Conservation (phyloP, 1,140 invertebrate genomes). For the Bombus waltoni region DNA sequence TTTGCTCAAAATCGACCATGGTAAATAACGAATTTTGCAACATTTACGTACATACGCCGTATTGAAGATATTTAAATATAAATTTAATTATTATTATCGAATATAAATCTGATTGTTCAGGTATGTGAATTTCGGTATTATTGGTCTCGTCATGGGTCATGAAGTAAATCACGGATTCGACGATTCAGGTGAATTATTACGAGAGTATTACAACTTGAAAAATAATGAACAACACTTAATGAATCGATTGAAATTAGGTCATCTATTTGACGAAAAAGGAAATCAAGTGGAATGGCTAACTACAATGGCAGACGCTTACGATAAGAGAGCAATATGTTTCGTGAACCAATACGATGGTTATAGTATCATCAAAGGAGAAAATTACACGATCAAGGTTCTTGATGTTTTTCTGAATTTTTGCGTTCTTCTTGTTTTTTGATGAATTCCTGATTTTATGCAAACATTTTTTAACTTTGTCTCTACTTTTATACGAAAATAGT, state of each 20-base stretch:
- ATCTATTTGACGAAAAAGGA: constrained; percentile 33
- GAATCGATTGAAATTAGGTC: constrained; percentile 31
- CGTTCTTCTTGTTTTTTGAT: too few relatives aligned
- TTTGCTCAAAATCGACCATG: constrained; percentile 49
- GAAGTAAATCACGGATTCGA: constrained; percentile 65
- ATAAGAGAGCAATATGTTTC: constrained; percentile 46
- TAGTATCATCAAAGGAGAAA: constrained; percentile 4
- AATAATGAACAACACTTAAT: neutral
- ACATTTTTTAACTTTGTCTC: too few relatives aligned
- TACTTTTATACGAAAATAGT: too few relatives aligned
- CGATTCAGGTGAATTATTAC: constrained; percentile 24
- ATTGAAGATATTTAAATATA: neutral
- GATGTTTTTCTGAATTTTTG: neutral
- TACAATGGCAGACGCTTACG: constrained; percentile 45
- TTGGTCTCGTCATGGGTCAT: constrained; percentile 57
- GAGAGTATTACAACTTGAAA: neutral
- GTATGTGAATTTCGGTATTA: constrained; percentile 59
- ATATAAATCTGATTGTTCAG: neutral
- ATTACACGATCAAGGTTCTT: constrained; percentile 20
- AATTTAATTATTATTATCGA: neutral
- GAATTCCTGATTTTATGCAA: too few relatives aligned
- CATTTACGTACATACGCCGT: neutral
- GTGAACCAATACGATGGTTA: constrained; percentile 55
- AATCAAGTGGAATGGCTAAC: constrained; percentile 47
- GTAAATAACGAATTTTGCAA: constrained; percentile 32